Percentiles rank a stretch among this genome's conserved stretches.
phyloP scores from a whole-genome alignment of 1,140 invertebrate species.

The Meloidogyne floridensis region DNA sequence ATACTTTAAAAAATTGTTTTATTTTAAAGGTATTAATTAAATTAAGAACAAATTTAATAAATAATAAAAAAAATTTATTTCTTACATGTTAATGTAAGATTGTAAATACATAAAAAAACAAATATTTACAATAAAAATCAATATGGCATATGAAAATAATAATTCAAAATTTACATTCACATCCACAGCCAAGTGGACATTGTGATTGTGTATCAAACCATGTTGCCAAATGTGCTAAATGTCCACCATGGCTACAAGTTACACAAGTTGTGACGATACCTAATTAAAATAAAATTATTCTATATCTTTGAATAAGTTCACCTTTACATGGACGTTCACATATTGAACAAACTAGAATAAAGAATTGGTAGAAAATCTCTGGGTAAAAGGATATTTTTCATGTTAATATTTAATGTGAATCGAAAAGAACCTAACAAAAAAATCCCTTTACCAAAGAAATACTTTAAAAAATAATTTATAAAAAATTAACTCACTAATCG shows the following conservation, averaged over 20 bases:
- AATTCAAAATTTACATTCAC: conserved; percentile 42
- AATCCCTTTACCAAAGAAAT: conserved; percentile 17
- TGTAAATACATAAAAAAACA: neutral
- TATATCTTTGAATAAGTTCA: conserved; percentile 5
- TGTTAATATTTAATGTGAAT: too few species aligned
- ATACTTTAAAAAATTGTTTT: too few species aligned
- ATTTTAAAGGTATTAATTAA: too few species aligned
- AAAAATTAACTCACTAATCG: neutral
- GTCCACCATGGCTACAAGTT: conserved; percentile 37
- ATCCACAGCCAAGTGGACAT: conserved; percentile 38
- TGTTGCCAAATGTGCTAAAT: conserved; percentile 29
- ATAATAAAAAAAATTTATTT: neutral
- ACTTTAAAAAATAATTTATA: neutral
- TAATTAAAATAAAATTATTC: conserved; percentile 4
- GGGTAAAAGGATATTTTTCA: too few species aligned
- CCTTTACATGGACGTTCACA: conserved; percentile 39
- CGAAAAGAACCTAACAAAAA: neutral
- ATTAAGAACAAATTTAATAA: too few species aligned
- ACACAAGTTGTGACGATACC: conserved; percentile 30
- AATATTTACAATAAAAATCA: neutral
- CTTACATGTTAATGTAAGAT: neutral
- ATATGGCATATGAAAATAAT: neutral
- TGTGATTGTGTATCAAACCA: conserved; percentile 39
- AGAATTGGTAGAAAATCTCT: neutral
- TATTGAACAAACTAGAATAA: conserved; percentile 34